phyloP scores from a whole-genome alignment of 2,113 vertebrate genomes.

The Oxyruncus cristatus region DNA sequence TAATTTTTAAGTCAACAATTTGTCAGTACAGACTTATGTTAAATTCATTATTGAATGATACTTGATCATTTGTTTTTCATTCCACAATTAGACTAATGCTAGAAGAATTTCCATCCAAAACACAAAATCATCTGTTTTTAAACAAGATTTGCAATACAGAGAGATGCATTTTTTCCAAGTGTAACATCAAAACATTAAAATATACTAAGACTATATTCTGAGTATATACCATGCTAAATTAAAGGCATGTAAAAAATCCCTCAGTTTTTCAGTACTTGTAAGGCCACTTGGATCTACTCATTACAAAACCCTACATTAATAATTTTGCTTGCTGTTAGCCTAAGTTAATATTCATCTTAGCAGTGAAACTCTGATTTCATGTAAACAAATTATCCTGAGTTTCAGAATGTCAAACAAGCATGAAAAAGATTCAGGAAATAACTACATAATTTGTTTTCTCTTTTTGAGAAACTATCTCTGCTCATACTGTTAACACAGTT shows the following conservation, averaged over 20 bases:
- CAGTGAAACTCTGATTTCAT: constrained; percentile 24
- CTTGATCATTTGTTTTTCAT: neutral
- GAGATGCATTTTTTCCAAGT: neutral
- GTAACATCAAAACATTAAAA: neutral
- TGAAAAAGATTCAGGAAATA: constrained; percentile 42
- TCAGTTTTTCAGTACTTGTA: constrained; percentile 8
- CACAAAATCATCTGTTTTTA: neutral
- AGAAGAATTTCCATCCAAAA: neutral
- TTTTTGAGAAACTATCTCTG: constrained; percentile 38
- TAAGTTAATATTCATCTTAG: constrained; percentile 38
- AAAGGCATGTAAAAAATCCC: neutral
- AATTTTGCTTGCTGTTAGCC: constrained; percentile 10
- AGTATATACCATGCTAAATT: neutral
- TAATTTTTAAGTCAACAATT: neutral
- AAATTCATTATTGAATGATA: neutral
- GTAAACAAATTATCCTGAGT: constrained; percentile 47
- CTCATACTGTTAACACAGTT: neutral
- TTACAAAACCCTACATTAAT: constrained; percentile 13
- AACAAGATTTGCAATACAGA: neutral
- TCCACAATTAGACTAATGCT: neutral
- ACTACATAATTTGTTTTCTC: constrained; percentile 31
- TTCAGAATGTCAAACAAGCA: constrained; percentile 12
- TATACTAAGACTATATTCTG: neutral
- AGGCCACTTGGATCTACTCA: constrained; percentile 4
- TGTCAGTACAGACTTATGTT: neutral